Base-by-base conservation (phyloP, 2,888 invertebrate genomes). In the Luffia ferchaultella region DNA sequence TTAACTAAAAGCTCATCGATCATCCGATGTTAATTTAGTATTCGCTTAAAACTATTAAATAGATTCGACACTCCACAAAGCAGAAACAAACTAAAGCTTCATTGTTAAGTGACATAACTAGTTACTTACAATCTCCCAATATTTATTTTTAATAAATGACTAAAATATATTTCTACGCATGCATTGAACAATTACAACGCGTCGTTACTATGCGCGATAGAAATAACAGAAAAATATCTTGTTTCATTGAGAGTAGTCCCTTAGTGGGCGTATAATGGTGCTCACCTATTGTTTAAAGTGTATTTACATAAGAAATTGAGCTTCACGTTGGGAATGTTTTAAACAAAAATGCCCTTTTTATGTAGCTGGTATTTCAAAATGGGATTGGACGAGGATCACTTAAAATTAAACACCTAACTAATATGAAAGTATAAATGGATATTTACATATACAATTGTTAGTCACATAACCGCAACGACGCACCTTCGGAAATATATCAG, bases 391-490 rank as follows among this genome's bases (percentile, higher is more conserved):
- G n/a, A n/a, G n/a, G n/a, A 7, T 30, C 12, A 30, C 30, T 30
- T 30, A 30, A 30, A 30, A 30, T 30, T 12, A 12, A n/a, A 30
- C 30, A 30, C 30, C 30, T 30, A 30, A 30, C 30, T 30, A 30
- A 30, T 30, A 30, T n/a, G 40, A 40, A 5, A 16, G 43, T n/a
- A 3, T 7, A 42, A 42, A 42, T 42, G n/a, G n/a, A 7, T 7
- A 42, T 16, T 42, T n/a, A 30, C 43, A 3, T n/a, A 42, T n/a
- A n/a, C n/a, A n/a, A n/a, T n/a, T n/a, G n/a, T 64, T 65, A 61
- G 65, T 63, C 65, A 63, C 60, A 63, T 77, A 79, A 79, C 80
- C 76, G 79, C 80, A 30, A 30, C 68, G 60, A 62, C 63, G 64
- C 60, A 63, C 57, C 53, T 59, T 64, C 61, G 58, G 64, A 64